These are phyloP conservation scores for Perccottus glenii DNA, from an alignment of 2,113 vertebrate species.

Conservation along the genomic window DNA sequence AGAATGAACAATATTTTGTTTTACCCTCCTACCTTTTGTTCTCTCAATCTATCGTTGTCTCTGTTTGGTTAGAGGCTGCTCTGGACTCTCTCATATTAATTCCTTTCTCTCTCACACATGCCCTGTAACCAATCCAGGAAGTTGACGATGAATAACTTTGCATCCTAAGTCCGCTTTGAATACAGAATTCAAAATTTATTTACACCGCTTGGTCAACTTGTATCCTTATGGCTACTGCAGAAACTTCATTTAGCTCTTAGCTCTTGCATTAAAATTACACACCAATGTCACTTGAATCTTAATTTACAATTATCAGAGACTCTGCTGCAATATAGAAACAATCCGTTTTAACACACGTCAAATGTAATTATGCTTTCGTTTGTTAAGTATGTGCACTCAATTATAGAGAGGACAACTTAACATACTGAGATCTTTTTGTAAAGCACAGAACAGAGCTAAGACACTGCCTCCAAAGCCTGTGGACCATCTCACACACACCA, in stretches of 20 bases:
- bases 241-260: constrained; percentile 50
- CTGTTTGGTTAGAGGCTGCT: constrained; percentile 59
- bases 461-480: constrained; percentile 24
- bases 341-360: too few relatives aligned
- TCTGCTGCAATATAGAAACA: not conserved
- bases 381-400: not conserved
- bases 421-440: too few relatives aligned
- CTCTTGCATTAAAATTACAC: constrained; percentile 35
- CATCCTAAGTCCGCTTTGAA: constrained; percentile 73
- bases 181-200: constrained; percentile 71
- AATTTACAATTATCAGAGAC: constrained; percentile 10
- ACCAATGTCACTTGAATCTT: constrained; percentile 21
- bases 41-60: constrained; percentile 58
- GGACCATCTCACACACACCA: constrained; percentile 20
- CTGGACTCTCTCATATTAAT: constrained; percentile 77
- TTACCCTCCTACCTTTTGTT: constrained; percentile 55
- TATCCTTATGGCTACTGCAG: constrained; percentile 36
- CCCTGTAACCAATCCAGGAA: constrained; percentile 75
- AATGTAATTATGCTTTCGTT: not conserved
- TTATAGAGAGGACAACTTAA: constrained; percentile 7
- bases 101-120: constrained; percentile 66
- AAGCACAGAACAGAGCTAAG: too few relatives aligned
- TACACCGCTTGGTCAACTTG: constrained; percentile 66
- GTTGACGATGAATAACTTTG: constrained; percentile 77
- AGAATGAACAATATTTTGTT: constrained; percentile 47